These are phyloP conservation scores for Linhomoeus sp. DNA, from an alignment of 2,888 invertebrate genomes.

Conservation along the genomic window DNA sequence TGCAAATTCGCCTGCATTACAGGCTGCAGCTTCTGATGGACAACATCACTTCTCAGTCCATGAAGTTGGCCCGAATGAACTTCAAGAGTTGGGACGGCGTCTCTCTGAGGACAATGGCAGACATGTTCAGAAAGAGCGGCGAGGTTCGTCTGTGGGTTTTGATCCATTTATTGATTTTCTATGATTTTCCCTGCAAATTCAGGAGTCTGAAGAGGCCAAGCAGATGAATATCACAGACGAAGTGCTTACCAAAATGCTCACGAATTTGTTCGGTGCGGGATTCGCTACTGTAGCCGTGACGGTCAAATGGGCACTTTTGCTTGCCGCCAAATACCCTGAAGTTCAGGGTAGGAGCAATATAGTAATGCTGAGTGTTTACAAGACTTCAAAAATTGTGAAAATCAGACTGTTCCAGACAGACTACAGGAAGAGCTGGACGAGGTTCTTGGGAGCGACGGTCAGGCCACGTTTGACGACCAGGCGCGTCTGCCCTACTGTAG, in stretches of 20 bases:
- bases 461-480: neutral
- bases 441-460: neutral
- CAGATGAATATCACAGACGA: neutral
- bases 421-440: conserved; percentile 5
- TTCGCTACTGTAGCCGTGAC: conserved; percentile 6
- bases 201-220: neutral
- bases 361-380: too few relatives aligned
- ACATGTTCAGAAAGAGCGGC: neutral
- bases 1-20: too few relatives aligned
- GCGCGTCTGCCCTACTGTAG: neutral
- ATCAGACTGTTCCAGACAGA: neutral
- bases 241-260: neutral
- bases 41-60: neutral
- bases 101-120: neutral
- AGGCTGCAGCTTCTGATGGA: neutral
- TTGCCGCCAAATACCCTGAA: conserved; percentile 1
- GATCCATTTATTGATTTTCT: too few relatives aligned
- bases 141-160: neutral
- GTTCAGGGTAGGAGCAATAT: conserved; percentile 2
- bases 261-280: conserved; percentile 6
- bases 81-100: conserved; percentile 1
- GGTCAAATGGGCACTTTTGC: conserved; percentile 3
- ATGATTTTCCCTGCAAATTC: neutral
- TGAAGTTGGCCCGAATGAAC: neutral
- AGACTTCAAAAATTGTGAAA: neutral